phyloP scores from a whole-genome alignment of 2,113 vertebrate species.

The Hippopotamus amphibius region DNA sequence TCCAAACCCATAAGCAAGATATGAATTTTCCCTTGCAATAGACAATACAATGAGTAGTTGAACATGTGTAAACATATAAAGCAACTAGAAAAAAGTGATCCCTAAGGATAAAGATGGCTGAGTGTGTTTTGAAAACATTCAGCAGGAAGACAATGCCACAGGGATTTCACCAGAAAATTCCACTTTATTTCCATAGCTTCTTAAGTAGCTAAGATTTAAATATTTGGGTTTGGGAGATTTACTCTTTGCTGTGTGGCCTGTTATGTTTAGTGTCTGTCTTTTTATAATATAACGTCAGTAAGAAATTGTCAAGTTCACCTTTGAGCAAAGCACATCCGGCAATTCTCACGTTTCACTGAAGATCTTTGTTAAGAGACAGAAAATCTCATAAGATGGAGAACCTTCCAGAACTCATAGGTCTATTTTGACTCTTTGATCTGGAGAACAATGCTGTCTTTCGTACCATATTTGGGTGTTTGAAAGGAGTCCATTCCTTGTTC shows the following conservation, averaged over 20 bases:
- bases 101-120: conserved; percentile 15
- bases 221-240: conserved; percentile 70
- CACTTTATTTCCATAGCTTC: conserved; percentile 60
- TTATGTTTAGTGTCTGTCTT: conserved; percentile 54
- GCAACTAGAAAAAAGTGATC: conserved; percentile 55
- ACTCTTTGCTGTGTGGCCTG: neutral
- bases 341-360: conserved; percentile 21
- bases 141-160: conserved; percentile 54
- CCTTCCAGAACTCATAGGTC: neutral
- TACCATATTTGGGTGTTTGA: conserved; percentile 32
- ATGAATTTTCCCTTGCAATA: conserved; percentile 52
- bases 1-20: neutral
- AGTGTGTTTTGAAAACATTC: conserved; percentile 71
- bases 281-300: conserved; percentile 49
- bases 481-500: conserved; percentile 42
- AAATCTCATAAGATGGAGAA: conserved; percentile 55
- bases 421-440: conserved; percentile 23
- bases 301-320: conserved; percentile 22
- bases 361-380: neutral
- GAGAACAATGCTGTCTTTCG: conserved; percentile 65
- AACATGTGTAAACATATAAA: conserved; percentile 64
- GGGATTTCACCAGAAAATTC: conserved; percentile 66
- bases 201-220: conserved; percentile 72
- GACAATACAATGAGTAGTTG: conserved; percentile 41
- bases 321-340: neutral